Percentiles rank a stretch among this genome's conserved stretches.
These are phyloP conservation scores for Drosophila orena DNA, from an alignment of 1,140 invertebrate species.

Conservation along the genomic window DNA sequence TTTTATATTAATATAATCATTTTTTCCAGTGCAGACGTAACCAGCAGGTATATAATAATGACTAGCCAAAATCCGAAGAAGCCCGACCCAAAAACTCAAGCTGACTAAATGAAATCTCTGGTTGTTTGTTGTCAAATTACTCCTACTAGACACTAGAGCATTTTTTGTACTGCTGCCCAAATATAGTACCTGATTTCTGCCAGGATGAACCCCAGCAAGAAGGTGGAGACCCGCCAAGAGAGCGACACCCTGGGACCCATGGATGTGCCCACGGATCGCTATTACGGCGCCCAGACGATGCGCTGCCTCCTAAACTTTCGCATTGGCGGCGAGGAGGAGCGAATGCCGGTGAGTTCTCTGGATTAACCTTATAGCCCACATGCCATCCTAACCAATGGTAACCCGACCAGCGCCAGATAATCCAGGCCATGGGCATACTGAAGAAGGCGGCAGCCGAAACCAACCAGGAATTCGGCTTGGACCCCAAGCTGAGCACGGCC, in stretches of 20 bases:
- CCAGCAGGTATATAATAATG: constrained; percentile 31
- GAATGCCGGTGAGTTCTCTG: constrained; percentile 92
- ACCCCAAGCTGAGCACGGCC: constrained; percentile 5
- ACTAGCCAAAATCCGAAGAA: constrained; percentile 13
- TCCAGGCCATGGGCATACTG: constrained; percentile 88
- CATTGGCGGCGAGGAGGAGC: constrained; percentile 95
- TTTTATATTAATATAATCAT: neutral
- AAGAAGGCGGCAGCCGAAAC: constrained; percentile 7
- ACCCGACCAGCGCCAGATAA: constrained; percentile 89
- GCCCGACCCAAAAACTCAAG: neutral
- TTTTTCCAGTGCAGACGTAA: constrained; percentile 22
- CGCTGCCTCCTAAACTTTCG: constrained; percentile 98
- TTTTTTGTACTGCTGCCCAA: neutral
- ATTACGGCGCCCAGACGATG: constrained; percentile 99
- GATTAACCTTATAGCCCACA: no score
- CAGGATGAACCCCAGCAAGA: constrained; percentile 4
- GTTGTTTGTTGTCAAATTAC: neutral
- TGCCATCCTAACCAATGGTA: neutral
- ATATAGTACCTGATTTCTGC: neutral
- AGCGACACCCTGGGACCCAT: constrained; percentile 96
- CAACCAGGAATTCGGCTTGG: constrained; percentile 4
- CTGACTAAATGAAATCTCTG: neutral
- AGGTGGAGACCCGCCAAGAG: constrained; percentile 87
- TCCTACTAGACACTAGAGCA: no score
- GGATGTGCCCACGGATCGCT: constrained; percentile 95